Conservation (phyloP, 2,797 vertebrate species). For the Dallia pectoralis region DNA sequence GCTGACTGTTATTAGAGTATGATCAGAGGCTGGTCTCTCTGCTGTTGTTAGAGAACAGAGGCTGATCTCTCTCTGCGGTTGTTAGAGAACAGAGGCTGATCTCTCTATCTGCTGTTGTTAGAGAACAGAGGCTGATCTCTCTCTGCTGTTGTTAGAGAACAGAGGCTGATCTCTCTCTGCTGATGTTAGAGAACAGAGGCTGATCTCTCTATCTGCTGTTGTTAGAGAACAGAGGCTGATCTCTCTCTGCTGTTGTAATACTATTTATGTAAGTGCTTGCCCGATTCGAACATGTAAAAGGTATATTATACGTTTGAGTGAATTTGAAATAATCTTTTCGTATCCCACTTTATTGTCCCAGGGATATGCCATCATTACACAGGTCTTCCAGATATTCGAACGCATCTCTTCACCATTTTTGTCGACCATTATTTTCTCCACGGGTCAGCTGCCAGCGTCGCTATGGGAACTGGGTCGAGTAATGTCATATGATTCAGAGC, state of each 20-base stretch:
- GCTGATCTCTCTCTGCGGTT: not conserved
- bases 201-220: not conserved
- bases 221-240: not conserved
- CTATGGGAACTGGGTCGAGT: constrained; percentile 20
- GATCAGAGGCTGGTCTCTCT: not conserved
- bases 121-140: not conserved
- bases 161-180: not conserved
- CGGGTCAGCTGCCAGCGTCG: constrained; percentile 1
- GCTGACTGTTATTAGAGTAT: too few relatives aligned
- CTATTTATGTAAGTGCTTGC: too few relatives aligned
- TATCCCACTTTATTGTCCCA: too few relatives aligned
- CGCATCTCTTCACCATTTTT: not conserved
- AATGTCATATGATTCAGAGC: constrained; percentile 16
- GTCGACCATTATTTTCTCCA: not conserved
- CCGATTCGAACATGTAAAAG: too few relatives aligned
- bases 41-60: not conserved
- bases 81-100: not conserved
- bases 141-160: not conserved
- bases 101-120: not conserved
- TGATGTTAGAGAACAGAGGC: not conserved
- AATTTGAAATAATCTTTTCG: too few relatives aligned
- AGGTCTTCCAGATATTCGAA: too few relatives aligned
- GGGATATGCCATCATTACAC: too few relatives aligned
- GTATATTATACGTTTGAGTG: too few relatives aligned
- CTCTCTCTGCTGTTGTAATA: not conserved